Evolutionary conservation across 2,797 vertebrate genomes (phyloP).

Genomic region (Artibeus lituratus): DNA sequence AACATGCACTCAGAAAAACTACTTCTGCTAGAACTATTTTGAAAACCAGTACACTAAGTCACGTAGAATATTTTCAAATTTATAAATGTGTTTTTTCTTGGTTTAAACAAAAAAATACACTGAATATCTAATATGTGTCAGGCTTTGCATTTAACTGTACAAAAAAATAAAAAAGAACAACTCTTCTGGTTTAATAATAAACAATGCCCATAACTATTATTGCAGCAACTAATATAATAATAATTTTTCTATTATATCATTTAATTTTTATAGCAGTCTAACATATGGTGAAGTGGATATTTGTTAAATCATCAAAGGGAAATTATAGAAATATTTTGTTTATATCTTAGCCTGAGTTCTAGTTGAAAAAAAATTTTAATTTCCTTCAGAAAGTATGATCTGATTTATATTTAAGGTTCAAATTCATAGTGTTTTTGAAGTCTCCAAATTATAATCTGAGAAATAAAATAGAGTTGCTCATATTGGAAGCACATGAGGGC

Average conservation of each 20-base stretch:
- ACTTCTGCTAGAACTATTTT: not conserved
- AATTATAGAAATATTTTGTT: not conserved
- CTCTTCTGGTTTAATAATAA: not conserved
- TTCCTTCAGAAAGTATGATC: not conserved
- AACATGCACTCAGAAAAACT: not conserved
- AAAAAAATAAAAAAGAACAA: not conserved
- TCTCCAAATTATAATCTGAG: not conserved
- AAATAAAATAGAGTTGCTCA: not conserved
- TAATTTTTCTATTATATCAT: not conserved
- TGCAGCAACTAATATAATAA: not conserved
- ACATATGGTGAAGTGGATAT: not conserved
- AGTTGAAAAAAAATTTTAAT: not conserved
- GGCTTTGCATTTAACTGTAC: not conserved
- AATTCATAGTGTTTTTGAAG: not conserved
- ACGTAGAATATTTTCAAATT: not conserved
- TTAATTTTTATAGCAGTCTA: not conserved
- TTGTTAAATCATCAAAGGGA: not conserved
- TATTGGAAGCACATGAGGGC: not conserved
- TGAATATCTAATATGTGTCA: not conserved
- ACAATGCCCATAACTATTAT: not conserved
- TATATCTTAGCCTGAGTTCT: not conserved
- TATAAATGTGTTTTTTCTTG: not conserved
- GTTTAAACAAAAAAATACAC: not conserved
- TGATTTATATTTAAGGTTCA: not conserved
- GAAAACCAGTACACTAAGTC: not conserved